Conservation (phyloP, 1,140 invertebrate species). For the Ooceraea biroi region DNA sequence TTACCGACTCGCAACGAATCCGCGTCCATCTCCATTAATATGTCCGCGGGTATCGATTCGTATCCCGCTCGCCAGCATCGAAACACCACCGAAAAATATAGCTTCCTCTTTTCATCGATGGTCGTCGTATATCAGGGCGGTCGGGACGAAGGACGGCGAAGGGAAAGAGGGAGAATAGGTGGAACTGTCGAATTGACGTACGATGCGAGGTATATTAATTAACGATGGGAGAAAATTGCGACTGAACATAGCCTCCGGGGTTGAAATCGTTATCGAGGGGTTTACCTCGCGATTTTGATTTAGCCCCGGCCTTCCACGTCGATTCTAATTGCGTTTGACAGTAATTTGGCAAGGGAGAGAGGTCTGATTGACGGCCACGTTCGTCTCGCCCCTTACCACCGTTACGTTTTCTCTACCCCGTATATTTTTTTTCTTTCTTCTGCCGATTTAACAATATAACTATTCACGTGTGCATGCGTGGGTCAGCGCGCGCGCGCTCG, state of each 20-base stretch:
- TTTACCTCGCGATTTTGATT: slow-evolving; percentile 72
- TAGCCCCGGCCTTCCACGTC: slow-evolving; percentile 68
- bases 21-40: slow-evolving; percentile 46
- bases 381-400: slow-evolving; percentile 36
- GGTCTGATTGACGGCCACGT: slow-evolving; percentile 70
- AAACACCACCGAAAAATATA: slow-evolving; percentile 49
- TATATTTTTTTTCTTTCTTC: slow-evolving; percentile 23
- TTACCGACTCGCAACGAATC: slow-evolving; percentile 28
- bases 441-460: slow-evolving; percentile 17
- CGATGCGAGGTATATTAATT: slow-evolving; percentile 78
- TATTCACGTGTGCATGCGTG: neutral
- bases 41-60: slow-evolving; percentile 41
- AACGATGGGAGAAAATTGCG: slow-evolving; percentile 77
- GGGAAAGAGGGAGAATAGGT: neutral
- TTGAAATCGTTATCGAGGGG: slow-evolving; percentile 75
- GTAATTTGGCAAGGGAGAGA: slow-evolving; percentile 73
- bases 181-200: slow-evolving; percentile 67
- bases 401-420: slow-evolving; percentile 4
- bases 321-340: slow-evolving; percentile 77
- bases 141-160: neutral
- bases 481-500: neutral
- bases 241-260: slow-evolving; percentile 66
- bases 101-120: slow-evolving; percentile 45
- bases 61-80: slow-evolving; percentile 1
- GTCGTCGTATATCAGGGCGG: slow-evolving; percentile 41